A percentile compares a stretch with the other conserved stretches of the same genome.
These are phyloP conservation scores for Coenonympha glycerion DNA, from an alignment of 2,888 invertebrate species.

Conservation along the genomic window DNA sequence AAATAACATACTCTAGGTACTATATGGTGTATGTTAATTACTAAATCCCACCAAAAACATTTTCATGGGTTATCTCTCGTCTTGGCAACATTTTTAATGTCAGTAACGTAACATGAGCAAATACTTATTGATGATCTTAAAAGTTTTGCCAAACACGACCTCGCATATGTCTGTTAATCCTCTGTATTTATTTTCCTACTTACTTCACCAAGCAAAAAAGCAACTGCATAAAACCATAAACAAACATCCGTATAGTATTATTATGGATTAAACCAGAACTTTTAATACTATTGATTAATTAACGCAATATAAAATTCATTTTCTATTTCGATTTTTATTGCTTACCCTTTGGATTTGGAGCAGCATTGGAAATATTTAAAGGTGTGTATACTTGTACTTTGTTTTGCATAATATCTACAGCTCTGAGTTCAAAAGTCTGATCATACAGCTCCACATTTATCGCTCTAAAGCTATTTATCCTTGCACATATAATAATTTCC, in stretches of 20 bases:
- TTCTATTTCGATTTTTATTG: constrained; percentile 45
- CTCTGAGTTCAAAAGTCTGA: too few relatives aligned
- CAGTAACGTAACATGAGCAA: too few relatives aligned
- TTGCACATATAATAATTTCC: too few relatives aligned
- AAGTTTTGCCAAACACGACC: background rate
- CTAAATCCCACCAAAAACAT: too few relatives aligned
- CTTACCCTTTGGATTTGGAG: constrained; percentile 61
- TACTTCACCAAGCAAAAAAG: background rate
- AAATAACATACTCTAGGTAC: background rate
- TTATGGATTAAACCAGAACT: background rate
- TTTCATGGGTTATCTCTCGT: too few relatives aligned
- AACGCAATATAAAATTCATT: constrained; percentile 7
- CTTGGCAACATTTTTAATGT: too few relatives aligned
- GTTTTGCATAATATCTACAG: background rate
- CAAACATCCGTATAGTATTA: constrained; percentile 8
- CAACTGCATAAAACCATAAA: constrained; percentile 16
- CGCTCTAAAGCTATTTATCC: too few relatives aligned
- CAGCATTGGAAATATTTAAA: constrained; percentile 89
- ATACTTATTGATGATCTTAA: background rate
- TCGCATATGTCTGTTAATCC: background rate
- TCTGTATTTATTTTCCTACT: background rate
- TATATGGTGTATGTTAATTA: background rate
- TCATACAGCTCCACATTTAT: too few relatives aligned
- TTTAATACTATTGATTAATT: background rate
- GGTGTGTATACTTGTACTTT: constrained; percentile 73